Evolutionary conservation across 1,140 invertebrate genomes (phyloP).

Genomic region (Lepidurus couesii): DNA sequence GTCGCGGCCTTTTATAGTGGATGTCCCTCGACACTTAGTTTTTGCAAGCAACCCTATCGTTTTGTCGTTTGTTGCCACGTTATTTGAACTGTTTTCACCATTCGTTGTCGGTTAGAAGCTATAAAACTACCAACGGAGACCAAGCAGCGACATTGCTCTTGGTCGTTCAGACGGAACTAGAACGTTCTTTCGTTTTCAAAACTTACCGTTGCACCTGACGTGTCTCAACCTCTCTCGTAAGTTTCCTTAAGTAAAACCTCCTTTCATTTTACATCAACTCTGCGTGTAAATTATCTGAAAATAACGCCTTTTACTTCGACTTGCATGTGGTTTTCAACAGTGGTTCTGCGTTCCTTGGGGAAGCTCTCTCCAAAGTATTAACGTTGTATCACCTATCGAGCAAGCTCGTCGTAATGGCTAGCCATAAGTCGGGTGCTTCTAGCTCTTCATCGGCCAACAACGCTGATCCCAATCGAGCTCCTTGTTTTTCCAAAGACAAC

Average conservation of each 20-base stretch:
- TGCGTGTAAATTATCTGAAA: no score
- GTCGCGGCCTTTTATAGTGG: no score
- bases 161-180: neutral
- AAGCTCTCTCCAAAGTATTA: neutral
- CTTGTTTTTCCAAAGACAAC: neutral
- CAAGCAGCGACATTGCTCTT: neutral
- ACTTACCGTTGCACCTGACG: neutral
- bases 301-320: no score
- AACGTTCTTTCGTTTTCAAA: neutral
- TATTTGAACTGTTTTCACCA: neutral
- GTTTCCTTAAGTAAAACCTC: neutral
- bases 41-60: no score
- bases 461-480: neutral
- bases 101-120: neutral
- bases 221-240: neutral
- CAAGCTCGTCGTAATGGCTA: neutral
- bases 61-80: no score
- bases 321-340: neutral
- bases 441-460: neutral
- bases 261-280: neutral
- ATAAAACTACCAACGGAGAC: neutral
- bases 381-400: neutral
- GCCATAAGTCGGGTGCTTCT: neutral
- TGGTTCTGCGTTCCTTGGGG: neutral
- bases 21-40: no score